These are phyloP conservation scores for Onychomys leucogaster DNA, from an alignment of 2,797 vertebrate species.

Conservation along the genomic window DNA sequence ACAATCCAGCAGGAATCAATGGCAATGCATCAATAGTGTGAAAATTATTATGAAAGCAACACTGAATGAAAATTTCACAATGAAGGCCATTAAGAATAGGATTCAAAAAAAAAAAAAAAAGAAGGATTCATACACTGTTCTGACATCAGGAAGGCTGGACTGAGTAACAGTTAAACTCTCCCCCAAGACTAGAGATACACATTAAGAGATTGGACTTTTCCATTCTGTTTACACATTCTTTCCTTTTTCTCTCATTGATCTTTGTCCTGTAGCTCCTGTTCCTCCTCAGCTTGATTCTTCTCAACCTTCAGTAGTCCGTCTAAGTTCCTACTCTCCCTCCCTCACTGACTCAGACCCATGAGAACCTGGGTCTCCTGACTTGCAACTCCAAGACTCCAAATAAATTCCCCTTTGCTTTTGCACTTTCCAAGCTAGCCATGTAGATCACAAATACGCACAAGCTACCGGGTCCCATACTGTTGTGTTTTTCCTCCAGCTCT, in stretches of 20 bases:
- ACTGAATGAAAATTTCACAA: background rate
- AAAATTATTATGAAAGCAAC: background rate
- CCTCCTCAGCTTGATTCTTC: background rate
- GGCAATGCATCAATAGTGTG: background rate
- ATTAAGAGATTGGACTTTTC: background rate
- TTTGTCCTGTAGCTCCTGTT: background rate
- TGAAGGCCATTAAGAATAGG: background rate
- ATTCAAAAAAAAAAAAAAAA: too few relatives aligned
- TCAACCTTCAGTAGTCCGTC: background rate
- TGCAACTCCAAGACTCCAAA: background rate
- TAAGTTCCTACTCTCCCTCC: background rate
- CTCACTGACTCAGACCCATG: background rate
- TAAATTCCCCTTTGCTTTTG: background rate
- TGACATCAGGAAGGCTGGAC: background rate
- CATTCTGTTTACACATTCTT: background rate
- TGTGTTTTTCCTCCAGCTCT: constrained; percentile 8
- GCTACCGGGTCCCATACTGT: background rate
- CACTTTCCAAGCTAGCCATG: background rate
- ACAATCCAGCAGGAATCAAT: constrained; percentile 4
- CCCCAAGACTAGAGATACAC: background rate
- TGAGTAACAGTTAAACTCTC: background rate
- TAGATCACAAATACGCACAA: background rate
- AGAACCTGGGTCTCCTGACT: background rate
- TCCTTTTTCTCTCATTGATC: background rate
- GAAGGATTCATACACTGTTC: background rate